Evolutionary conservation across 2,113 vertebrate species (phyloP), one percentile per base, ranked within the genome.

Genomic region (Cichladusa arquata): DNA sequence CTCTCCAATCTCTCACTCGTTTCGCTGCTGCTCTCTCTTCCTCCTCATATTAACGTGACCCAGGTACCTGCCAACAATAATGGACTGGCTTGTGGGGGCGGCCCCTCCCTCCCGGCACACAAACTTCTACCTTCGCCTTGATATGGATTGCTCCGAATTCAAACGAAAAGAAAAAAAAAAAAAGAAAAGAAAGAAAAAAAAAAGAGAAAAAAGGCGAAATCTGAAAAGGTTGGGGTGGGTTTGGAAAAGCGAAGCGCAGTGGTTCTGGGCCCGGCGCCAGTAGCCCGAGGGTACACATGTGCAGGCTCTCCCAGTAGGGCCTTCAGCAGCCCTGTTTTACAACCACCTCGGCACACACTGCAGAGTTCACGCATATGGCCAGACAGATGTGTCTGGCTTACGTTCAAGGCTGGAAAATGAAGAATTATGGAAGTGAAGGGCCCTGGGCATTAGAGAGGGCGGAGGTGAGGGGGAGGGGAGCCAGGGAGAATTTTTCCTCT

Each of bases 351-450:
- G 98, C 98, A 98, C 98, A 98, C 98, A 98, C 98, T 97, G 97
- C 97, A 97, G 98, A 98, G 98, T 98, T 98, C 98, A 98, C 98
- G 99, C 99, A 99, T 99, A 99, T 99, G 99, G 99, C 98, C 98
- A 99, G 98, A 98, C 99, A 99, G 99, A 99, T 99, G 99, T 98
- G 98, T 98, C 98, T 99, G 99, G 99, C 99, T 98, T 94, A 97
- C 97, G 97, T 99, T 99, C 99, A 99, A 99, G 98, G 98, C 98
- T 98, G 98, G 98, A 99, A 98, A 98, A 98, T 98, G 98, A 98
- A 98, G 98, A 98, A 99, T 98, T 99, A 99, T 99, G 98, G 98
- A 98, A 98, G 99, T 98, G 98, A 98, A 99, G 99, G 99, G 98
- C 99, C 99, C 98, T 98, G 99, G 98, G 99, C 99, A 99, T 98